Percentiles rank a stretch among this genome's conserved stretches.
These are phyloP conservation scores for Drosophila tani DNA, from an alignment of 1,140 invertebrate genomes.

Conservation along the genomic window DNA sequence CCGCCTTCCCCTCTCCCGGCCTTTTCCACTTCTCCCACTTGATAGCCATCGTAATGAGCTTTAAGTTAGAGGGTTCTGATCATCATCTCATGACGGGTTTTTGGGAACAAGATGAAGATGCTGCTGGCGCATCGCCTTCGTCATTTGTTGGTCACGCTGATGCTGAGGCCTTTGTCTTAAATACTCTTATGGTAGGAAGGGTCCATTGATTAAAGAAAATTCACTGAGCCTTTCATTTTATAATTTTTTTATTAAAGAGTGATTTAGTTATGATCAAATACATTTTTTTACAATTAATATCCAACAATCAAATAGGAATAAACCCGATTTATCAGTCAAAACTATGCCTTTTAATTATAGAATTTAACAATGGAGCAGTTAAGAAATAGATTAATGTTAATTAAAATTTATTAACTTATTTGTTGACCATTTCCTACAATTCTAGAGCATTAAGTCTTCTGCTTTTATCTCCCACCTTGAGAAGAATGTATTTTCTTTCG, in stretches of 20 bases:
- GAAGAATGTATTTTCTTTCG: conserved; percentile 58
- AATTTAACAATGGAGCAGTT: not conserved
- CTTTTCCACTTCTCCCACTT: conserved; percentile 34
- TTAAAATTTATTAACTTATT: no score
- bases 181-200: not conserved
- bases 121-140: conserved; percentile 65
- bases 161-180: conserved; percentile 45
- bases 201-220: conserved; percentile 8
- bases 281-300: not conserved
- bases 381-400: not conserved
- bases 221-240: not conserved
- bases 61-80: conserved; percentile 61
- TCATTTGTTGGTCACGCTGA: conserved; percentile 74
- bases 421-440: not conserved
- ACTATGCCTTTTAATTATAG: not conserved
- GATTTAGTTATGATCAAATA: not conserved
- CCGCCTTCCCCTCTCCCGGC: not conserved
- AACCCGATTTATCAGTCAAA: not conserved
- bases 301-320: not conserved
- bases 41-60: conserved; percentile 75
- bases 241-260: not conserved
- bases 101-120: conserved; percentile 67
- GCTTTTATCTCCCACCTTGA: not conserved
- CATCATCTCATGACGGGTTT: conserved; percentile 68
- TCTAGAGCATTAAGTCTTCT: conserved; percentile 5